phyloP scores from a whole-genome alignment of 1,140 invertebrate species.

The Rhynchophorus ferrugineus region DNA sequence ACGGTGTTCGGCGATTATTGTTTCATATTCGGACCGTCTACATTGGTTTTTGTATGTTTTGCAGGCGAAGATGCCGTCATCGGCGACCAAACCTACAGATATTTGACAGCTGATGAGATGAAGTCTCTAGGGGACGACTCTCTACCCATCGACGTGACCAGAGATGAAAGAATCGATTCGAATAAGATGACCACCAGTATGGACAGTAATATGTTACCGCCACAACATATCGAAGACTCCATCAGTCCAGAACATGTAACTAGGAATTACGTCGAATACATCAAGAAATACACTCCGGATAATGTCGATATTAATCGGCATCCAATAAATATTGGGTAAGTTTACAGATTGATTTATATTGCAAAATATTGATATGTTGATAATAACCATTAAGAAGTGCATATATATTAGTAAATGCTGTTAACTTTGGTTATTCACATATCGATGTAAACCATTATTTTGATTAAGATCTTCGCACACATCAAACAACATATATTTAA shows the following conservation, averaged over 20 bases:
- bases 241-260: conserved; percentile 56
- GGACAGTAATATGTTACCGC: conserved; percentile 41
- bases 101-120: conserved; percentile 90
- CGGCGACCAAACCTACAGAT: conserved; percentile 85
- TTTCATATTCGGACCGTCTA: too few species aligned
- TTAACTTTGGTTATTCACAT: too few species aligned
- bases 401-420: too few species aligned
- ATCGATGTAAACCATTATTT: too few species aligned
- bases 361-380: not conserved
- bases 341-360: too few species aligned
- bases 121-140: conserved; percentile 90
- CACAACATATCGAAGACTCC: conserved; percentile 52
- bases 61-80: conserved; percentile 80
- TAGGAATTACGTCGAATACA: conserved; percentile 50
- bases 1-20: too few species aligned
- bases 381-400: too few species aligned
- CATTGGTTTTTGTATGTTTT: too few species aligned
- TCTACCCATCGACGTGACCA: conserved; percentile 83
- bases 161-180: conserved; percentile 72
- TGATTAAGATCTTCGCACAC: too few species aligned
- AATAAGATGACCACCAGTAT: conserved; percentile 45
- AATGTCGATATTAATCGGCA: conserved; percentile 64
- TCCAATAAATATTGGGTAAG: conserved; percentile 69
- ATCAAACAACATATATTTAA: too few species aligned
- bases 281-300: conserved; percentile 47